These are phyloP conservation scores for Leptinotarsa lineolata DNA, from an alignment of 1,140 invertebrate species.

Conservation along the genomic window DNA sequence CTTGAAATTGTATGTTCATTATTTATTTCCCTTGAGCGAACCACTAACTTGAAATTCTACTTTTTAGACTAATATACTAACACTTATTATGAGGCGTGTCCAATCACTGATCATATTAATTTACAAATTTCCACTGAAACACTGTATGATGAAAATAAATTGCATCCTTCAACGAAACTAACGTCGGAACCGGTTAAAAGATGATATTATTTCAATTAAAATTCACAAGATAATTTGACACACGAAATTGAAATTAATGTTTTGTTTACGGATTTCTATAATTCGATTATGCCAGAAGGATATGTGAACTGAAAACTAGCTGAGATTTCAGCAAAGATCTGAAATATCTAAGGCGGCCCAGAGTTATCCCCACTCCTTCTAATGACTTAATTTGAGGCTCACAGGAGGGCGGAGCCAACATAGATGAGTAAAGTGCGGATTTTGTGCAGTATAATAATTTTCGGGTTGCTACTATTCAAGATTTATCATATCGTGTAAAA, in stretches of 20 bases:
- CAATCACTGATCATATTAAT: background rate
- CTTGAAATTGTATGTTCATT: too few species aligned
- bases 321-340: conserved; percentile 28
- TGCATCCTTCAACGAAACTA: background rate
- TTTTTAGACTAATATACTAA: background rate
- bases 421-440: conserved; percentile 8
- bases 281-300: conserved; percentile 24
- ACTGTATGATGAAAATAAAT: conserved; percentile 2
- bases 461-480: conserved; percentile 1
- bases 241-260: conserved; percentile 30
- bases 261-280: conserved; percentile 28
- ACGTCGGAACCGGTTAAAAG: conserved; percentile 4
- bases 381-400: conserved; percentile 28
- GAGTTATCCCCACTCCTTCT: background rate
- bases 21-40: too few species aligned
- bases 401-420: conserved; percentile 8
- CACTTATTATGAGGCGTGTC: background rate
- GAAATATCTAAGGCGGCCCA: conserved; percentile 24
- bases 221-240: conserved; percentile 15
- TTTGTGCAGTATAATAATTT: background rate
- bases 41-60: too few species aligned
- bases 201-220: conserved; percentile 21
- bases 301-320: conserved; percentile 24
- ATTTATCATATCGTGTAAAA: background rate
- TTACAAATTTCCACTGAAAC: conserved; percentile 1